These are phyloP conservation scores for Rhorus exstirpatorius DNA, from an alignment of 2,888 invertebrate species.

Conservation along the genomic window DNA sequence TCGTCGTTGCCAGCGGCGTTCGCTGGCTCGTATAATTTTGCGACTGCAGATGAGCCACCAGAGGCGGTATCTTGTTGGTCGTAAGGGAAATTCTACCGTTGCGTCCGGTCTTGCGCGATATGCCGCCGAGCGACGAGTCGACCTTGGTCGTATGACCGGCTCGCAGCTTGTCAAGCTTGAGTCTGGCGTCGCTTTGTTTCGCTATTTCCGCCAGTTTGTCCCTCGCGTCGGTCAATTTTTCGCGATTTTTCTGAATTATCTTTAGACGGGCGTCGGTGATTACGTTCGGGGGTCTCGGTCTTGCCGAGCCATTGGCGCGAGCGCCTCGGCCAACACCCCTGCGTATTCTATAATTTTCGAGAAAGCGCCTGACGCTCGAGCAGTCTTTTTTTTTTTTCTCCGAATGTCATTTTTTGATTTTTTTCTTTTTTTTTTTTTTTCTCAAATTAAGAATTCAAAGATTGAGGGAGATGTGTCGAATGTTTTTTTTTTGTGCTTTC, in stretches of 20 bases:
- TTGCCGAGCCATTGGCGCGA: slow-evolving; percentile 42
- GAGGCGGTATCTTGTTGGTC: slow-evolving; percentile 84
- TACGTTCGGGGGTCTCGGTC: slow-evolving; percentile 65
- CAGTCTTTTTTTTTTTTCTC: too few relatives aligned
- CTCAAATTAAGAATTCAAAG: too few relatives aligned
- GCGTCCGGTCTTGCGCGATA: slow-evolving; percentile 87
- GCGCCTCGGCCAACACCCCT: slow-evolving; percentile 72
- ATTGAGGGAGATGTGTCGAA: too few relatives aligned
- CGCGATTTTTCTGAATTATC: slow-evolving; percentile 92
- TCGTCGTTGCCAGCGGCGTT: slow-evolving; percentile 73
- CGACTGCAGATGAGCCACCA: slow-evolving; percentile 49
- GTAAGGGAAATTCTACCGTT: slow-evolving; percentile 87
- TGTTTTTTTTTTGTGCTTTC: too few relatives aligned
- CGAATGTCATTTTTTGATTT: too few relatives aligned
- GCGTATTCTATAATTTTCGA: slow-evolving; percentile 70
- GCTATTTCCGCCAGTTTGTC: slow-evolving; percentile 93
- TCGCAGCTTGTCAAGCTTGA: slow-evolving; percentile 90
- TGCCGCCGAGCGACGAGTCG: slow-evolving; percentile 85
- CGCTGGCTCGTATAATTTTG: slow-evolving; percentile 70
- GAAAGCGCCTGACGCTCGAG: too few relatives aligned
- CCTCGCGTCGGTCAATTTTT: slow-evolving; percentile 92
- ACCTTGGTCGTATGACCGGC: slow-evolving; percentile 82
- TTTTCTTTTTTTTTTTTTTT: too few relatives aligned
- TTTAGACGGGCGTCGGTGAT: slow-evolving; percentile 91
- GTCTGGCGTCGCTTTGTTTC: slow-evolving; percentile 91